Evolutionary conservation across 1,140 invertebrate species (phyloP), one percentile per base, ranked within the genome.

Genomic region (Lordiphosa collinella): DNA sequence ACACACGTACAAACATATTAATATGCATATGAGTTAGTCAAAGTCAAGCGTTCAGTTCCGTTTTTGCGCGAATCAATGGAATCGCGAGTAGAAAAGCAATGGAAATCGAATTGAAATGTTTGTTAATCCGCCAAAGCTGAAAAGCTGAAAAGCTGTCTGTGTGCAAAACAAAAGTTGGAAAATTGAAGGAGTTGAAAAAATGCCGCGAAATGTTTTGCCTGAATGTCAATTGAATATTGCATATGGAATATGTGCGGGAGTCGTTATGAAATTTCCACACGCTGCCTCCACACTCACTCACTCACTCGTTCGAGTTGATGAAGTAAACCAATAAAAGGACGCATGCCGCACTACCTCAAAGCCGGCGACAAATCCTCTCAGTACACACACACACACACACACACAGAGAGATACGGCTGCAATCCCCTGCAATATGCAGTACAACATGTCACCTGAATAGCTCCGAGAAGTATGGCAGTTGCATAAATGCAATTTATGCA

Each of bases 181-280:
- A 14, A 12, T 25, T 13, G 36, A 11, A 31, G 43, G 3, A 34
- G 35, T 9, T 31, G 14, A 14, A 56, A 65, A 70, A 61, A 58
- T 70, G 51, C 61, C 62, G 66, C 66, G 66, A 44, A 12, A 29
- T 44, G 22, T 25, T 44, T 29, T 44, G 29, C 41, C 41, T 44
- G 41, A 71, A 71, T 71, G 68, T 71, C 68, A 71, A 71, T 71
- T 71, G 68, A 71, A 71, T 71, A 71, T 68, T 67, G 68, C 64
- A 67, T 62, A 62, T 25, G 22, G 22, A 25, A 25, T 25, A 58
- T 62, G 50, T 55, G 40, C 36, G 57, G 22, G 29, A 44, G 61
- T 59, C 62, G 66, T 69, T 69, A 69, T 69, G 66, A 69, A 69
- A 69, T 69, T 69, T 65, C 61, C 61, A 65, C 66, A 69, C 66